Percentiles rank a stretch among this genome's conserved stretches.
Conservation (phyloP, 2,797 vertebrate species). For the Columba guinea region DNA sequence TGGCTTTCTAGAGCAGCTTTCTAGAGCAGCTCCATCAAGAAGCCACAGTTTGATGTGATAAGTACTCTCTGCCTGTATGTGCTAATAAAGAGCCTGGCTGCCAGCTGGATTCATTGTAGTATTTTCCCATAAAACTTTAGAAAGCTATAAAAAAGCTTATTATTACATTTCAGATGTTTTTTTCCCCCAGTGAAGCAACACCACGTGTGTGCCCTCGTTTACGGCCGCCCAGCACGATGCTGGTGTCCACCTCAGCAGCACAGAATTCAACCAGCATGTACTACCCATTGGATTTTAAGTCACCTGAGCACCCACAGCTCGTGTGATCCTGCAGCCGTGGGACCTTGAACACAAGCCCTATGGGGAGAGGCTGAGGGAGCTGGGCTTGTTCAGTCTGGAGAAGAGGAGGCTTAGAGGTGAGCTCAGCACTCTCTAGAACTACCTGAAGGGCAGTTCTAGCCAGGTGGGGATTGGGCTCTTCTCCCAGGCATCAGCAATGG, state of each 20-base stretch:
- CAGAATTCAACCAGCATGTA: background rate
- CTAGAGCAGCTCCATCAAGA: background rate
- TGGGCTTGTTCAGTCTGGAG: too few relatives aligned
- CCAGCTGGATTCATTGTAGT: background rate
- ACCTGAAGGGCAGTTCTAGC: too few relatives aligned
- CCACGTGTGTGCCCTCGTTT: accelerated
- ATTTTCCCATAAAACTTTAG: background rate
- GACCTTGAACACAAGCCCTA: background rate
- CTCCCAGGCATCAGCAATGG: too few relatives aligned
- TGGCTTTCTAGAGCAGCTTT: background rate
- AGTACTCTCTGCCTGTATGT: background rate
- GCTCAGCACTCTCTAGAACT: too few relatives aligned
- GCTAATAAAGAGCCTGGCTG: background rate
- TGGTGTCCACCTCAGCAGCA: background rate
- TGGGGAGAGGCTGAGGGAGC: too few relatives aligned
- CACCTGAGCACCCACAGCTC: background rate
- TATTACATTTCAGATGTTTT: background rate
- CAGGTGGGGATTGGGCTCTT: too few relatives aligned
- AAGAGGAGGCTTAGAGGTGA: too few relatives aligned
- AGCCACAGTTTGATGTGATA: background rate
- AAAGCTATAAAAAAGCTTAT: background rate
- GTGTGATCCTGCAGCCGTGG: accelerated
- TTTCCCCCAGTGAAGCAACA: background rate
- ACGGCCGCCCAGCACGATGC: accelerated
- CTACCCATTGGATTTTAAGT: background rate